A percentile compares a stretch with the other conserved stretches of the same genome.
Conservation (phyloP, 2,797 vertebrate genomes). For the Ceryle rudis region DNA sequence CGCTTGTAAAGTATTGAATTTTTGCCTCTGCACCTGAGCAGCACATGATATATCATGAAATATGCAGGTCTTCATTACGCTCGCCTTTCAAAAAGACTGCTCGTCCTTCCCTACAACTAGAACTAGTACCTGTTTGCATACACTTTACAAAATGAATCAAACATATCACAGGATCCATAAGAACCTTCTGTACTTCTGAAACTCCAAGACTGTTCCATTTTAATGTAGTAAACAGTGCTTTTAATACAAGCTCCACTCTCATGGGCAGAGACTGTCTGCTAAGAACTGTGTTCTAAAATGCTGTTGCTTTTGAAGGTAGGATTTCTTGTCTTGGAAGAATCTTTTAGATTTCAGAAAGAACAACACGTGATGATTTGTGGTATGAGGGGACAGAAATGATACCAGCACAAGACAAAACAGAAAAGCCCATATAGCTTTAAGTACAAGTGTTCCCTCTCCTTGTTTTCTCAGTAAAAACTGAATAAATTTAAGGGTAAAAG, state of each 20-base stretch:
- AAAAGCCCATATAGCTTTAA: neutral
- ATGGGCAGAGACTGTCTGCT: neutral
- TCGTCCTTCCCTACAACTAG: neutral
- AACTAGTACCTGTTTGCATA: neutral
- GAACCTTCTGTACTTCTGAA: neutral
- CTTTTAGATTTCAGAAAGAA: neutral
- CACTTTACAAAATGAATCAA: neutral
- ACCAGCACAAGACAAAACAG: neutral
- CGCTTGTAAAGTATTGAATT: constrained; percentile 34
- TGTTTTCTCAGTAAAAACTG: neutral
- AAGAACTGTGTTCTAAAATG: neutral
- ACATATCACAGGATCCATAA: neutral
- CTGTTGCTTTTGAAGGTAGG: neutral
- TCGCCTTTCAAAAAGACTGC: neutral
- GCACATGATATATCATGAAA: constrained; percentile 46
- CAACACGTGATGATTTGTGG: neutral
- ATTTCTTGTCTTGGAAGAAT: neutral
- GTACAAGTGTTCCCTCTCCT: neutral
- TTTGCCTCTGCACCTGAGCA: constrained; percentile 62
- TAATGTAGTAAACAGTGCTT: neutral
- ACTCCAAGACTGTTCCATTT: neutral
- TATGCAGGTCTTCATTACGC: neutral
- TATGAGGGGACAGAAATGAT: neutral
- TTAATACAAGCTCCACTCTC: neutral
- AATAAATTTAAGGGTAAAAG: neutral